Evolutionary conservation across 2,888 invertebrate genomes (phyloP).

Genomic region (Pseudococcus viburni): DNA sequence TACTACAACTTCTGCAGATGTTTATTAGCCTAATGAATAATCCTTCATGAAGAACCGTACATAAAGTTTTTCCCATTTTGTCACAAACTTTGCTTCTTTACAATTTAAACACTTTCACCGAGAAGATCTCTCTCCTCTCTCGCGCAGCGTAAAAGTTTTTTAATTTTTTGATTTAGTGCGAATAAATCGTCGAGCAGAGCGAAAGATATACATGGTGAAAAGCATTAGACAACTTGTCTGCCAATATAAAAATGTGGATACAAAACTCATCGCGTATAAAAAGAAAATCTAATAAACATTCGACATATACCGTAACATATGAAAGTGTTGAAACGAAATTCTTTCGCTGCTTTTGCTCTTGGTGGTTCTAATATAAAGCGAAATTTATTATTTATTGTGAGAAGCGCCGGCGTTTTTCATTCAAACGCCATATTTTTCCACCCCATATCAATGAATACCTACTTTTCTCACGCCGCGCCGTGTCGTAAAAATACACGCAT

Average conservation of each 20-base stretch:
- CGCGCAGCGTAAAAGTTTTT: background rate
- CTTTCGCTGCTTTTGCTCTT: background rate
- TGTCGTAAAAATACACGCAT: background rate
- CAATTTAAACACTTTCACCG: background rate
- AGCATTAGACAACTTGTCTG: background rate
- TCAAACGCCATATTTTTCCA: background rate
- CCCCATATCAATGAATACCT: background rate
- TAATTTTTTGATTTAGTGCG: background rate
- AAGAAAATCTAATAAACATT: conserved; percentile 11
- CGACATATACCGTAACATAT: conserved; percentile 5
- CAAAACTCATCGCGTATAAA: background rate
- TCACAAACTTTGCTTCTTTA: conserved; percentile 23
- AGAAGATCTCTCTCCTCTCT: background rate
- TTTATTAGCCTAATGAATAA: conserved; percentile 44
- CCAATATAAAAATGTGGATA: conserved; percentile 16
- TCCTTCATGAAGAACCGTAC: background rate
- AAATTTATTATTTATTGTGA: conserved; percentile 17
- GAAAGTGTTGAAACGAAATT: conserved; percentile 35
- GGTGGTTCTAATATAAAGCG: background rate
- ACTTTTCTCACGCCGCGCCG: background rate
- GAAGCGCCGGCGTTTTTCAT: background rate
- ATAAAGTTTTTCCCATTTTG: conserved; percentile 15
- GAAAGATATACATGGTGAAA: background rate
- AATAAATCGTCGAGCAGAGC: background rate
- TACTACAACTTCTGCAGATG: conserved; percentile 21